These are phyloP conservation scores for Ryuthela nishihirai DNA, from an alignment of 2,888 invertebrate species.

Conservation along the genomic window DNA sequence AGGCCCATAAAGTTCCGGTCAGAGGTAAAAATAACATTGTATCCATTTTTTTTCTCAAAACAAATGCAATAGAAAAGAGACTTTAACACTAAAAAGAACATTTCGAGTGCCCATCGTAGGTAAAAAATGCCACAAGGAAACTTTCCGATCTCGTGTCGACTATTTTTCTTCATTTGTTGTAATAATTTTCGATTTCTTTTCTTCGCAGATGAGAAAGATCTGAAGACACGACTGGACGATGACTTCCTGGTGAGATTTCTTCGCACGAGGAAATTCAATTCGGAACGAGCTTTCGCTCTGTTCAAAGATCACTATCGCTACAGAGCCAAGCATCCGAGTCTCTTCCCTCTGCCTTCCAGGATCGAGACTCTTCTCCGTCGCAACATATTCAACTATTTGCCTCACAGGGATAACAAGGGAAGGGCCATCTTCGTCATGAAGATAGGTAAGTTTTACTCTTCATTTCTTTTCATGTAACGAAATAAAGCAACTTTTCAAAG, in stretches of 20 bases:
- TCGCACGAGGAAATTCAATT: slow-evolving; percentile 22
- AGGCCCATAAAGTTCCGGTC: no score
- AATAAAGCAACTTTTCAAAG: no score
- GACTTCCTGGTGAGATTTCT: slow-evolving; percentile 25
- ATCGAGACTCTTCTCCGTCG: slow-evolving; percentile 47
- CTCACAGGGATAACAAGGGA: slow-evolving; percentile 37
- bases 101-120: no score
- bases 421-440: slow-evolving; percentile 21
- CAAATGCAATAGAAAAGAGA: no score
- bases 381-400: slow-evolving; percentile 46
- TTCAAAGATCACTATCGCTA: slow-evolving; percentile 23
- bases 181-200: not conserved
- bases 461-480: no score
- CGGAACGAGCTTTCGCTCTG: slow-evolving; percentile 8
- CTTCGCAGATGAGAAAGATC: slow-evolving; percentile 8
- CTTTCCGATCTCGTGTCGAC: no score
- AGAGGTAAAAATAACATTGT: no score
- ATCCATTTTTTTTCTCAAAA: no score
- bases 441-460: slow-evolving; percentile 6
- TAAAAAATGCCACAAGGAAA: no score
- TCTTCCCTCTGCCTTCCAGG: slow-evolving; percentile 44
- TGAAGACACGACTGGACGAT: slow-evolving; percentile 16
- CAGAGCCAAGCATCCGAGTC: slow-evolving; percentile 6
- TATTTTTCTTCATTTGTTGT: no score
- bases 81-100: no score